phyloP scores from a whole-genome alignment of 1,140 invertebrate genomes.

The Steinernema khuongi region DNA sequence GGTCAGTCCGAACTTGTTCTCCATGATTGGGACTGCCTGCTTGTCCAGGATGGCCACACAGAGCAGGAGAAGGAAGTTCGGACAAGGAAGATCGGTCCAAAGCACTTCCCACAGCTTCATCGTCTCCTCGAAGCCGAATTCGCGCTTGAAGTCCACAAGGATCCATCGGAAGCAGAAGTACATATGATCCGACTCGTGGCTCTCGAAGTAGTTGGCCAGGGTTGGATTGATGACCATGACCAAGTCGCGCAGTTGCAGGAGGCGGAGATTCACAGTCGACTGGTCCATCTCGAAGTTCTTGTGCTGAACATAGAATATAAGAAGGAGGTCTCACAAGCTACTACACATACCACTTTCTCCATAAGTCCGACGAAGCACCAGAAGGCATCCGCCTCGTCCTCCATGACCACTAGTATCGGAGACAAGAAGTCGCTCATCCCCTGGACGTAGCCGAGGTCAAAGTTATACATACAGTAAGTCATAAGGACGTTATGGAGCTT shows the following conservation, averaged over 20 bases:
- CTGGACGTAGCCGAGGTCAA: slow-evolving; percentile 78
- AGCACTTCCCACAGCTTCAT: slow-evolving; percentile 65
- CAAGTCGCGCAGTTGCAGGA: slow-evolving; percentile 76
- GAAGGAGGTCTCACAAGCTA: too few relatives aligned
- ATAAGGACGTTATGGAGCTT: slow-evolving; percentile 85
- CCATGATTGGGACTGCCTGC: slow-evolving; percentile 77
- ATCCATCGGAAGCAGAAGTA: slow-evolving; percentile 92
- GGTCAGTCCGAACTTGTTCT: slow-evolving; percentile 83
- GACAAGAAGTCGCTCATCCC: slow-evolving; percentile 96
- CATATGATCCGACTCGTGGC: slow-evolving; percentile 90
- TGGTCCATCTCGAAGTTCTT: slow-evolving; percentile 97
- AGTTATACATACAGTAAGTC: slow-evolving; percentile 99
- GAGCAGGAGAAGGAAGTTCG: slow-evolving; percentile 85
- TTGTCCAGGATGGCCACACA: slow-evolving; percentile 82
- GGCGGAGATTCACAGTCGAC: slow-evolving; percentile 87
- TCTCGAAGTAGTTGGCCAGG: slow-evolving; percentile 75
- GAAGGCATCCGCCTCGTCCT: slow-evolving; percentile 89
- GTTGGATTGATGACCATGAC: slow-evolving; percentile 75
- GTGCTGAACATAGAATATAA: slow-evolving; percentile 68
- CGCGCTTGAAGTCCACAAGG: slow-evolving; percentile 67
- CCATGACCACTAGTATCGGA: slow-evolving; percentile 81
- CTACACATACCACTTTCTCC: slow-evolving; percentile 68
- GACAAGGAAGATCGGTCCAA: slow-evolving; percentile 68
- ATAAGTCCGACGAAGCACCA: slow-evolving; percentile 99
- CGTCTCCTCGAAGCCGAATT: slow-evolving; percentile 65